These are phyloP conservation scores for Heteronetta atricapilla DNA, from an alignment of 2,113 vertebrate genomes.

Conservation along the genomic window DNA sequence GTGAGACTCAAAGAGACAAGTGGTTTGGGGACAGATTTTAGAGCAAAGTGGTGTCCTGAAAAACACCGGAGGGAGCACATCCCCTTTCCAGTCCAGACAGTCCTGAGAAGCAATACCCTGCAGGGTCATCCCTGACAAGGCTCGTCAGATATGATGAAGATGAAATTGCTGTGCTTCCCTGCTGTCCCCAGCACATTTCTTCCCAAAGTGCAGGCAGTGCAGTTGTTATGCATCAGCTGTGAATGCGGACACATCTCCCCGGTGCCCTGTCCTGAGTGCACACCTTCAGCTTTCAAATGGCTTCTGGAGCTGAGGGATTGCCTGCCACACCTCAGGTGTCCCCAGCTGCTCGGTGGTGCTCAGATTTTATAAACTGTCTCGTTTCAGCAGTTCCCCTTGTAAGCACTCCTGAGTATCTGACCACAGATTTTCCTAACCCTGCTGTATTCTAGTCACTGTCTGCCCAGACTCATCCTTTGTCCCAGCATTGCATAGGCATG, in stretches of 20 bases:
- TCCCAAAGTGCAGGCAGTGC: neutral
- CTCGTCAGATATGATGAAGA: neutral
- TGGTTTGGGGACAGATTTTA: neutral
- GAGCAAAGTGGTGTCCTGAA: neutral
- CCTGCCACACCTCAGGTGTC: neutral
- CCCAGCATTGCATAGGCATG: neutral
- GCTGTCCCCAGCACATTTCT: slow-evolving; percentile 38
- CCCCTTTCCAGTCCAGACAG: neutral
- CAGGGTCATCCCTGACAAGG: slow-evolving; percentile 1
- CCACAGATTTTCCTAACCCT: neutral
- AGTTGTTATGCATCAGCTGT: slow-evolving; percentile 37
- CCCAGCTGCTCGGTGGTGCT: neutral
- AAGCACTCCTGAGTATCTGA: neutral
- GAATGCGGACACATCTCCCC: neutral
- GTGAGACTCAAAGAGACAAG: neutral
- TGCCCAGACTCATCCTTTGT: neutral
- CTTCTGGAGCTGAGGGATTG: neutral
- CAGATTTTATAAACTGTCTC: neutral
- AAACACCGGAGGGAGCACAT: neutral
- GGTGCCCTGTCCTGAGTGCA: neutral
- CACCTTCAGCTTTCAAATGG: neutral
- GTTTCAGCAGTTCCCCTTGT: neutral
- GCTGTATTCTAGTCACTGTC: neutral
- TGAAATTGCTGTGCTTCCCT: neutral
- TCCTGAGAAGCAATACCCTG: neutral